Evolutionary conservation across 2,113 vertebrate genomes (phyloP).

Genomic region (Hemiscyllium ocellatum): DNA sequence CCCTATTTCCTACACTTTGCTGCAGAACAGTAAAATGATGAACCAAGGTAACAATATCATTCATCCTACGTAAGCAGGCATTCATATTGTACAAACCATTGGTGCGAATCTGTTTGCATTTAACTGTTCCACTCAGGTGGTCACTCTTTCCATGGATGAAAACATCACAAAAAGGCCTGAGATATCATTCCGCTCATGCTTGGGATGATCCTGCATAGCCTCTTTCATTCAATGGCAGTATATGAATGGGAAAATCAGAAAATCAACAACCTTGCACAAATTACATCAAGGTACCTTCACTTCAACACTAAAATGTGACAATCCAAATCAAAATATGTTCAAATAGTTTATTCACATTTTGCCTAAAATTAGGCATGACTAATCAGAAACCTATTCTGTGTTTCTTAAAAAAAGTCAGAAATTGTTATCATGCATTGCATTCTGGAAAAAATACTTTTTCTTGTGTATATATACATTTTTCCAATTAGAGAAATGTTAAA

Average conservation of each 20-base stretch:
- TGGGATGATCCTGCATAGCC: neutral
- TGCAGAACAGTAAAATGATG: no score
- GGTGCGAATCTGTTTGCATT: no score
- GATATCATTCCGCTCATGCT: no score
- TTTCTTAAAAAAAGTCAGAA: neutral
- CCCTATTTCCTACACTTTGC: no score
- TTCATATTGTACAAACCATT: no score
- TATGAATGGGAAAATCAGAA: neutral
- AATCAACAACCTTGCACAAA: neutral
- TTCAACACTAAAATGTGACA: neutral
- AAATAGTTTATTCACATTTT: neutral
- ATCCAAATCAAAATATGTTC: neutral
- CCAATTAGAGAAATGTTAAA: neutral
- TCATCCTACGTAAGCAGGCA: no score
- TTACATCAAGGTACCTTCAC: neutral
- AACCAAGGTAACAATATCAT: no score
- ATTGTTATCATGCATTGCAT: neutral
- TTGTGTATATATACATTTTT: neutral
- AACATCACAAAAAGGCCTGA: no score
- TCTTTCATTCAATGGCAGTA: neutral
- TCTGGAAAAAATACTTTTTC: neutral
- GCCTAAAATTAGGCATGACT: neutral
- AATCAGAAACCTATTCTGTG: neutral
- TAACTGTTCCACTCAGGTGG: no score
- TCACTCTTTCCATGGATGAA: no score